Percentiles rank a stretch among this genome's conserved stretches.
Conservation (phyloP, 2,113 vertebrate genomes). For the Chloropsis hardwickii region DNA sequence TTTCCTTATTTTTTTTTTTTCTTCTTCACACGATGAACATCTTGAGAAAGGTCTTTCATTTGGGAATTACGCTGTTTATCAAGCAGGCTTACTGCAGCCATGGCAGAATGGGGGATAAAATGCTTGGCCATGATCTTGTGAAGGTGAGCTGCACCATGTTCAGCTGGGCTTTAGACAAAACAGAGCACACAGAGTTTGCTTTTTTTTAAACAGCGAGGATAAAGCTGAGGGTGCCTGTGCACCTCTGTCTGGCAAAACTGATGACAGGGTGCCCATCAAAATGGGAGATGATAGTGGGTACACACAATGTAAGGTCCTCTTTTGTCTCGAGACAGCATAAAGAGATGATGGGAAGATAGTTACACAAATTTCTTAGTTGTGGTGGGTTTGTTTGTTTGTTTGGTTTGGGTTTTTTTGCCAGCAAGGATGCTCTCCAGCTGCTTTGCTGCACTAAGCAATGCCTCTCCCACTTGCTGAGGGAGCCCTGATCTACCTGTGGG, state of each 20-base stretch:
- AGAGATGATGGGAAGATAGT: not conserved
- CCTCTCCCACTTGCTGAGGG: not conserved
- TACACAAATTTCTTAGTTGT: not conserved
- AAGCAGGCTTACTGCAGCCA: not conserved
- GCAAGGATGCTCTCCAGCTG: not conserved
- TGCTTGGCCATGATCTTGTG: not conserved
- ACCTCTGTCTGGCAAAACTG: not conserved
- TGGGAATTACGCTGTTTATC: not conserved
- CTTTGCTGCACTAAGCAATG: not conserved
- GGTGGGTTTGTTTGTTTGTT: not conserved
- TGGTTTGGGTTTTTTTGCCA: not conserved
- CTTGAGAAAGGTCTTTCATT: not conserved
- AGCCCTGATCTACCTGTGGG: fast-evolving
- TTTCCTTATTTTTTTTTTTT: not conserved
- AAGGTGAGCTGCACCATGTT: not conserved
- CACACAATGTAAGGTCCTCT: not conserved
- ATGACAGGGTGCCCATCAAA: not conserved
- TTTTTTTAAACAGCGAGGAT: not conserved
- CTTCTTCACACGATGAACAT: not conserved
- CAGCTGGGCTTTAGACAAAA: not conserved
- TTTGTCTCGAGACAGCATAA: not conserved
- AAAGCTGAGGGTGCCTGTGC: not conserved
- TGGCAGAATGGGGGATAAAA: not conserved
- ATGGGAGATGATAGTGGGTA: not conserved
- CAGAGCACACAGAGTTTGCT: not conserved